These are phyloP conservation scores for Hemistola chrysoprasaria DNA, from an alignment of 2,888 invertebrate genomes.

Conservation along the genomic window DNA sequence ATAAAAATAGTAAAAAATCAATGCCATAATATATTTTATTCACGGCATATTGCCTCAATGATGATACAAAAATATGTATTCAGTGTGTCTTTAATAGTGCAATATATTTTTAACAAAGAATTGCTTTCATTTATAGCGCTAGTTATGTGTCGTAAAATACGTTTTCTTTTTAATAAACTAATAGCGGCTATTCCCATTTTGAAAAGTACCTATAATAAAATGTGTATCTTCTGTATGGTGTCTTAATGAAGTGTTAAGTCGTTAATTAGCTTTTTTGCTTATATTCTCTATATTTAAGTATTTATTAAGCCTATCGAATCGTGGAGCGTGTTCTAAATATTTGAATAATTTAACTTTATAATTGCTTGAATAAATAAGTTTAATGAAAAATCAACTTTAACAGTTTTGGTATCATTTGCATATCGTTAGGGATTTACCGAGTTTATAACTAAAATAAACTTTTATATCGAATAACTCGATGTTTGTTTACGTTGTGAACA, in stretches of 20 bases:
- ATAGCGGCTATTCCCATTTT: slow-evolving; percentile 28
- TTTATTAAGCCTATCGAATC: slow-evolving; percentile 27
- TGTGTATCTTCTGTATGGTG: slow-evolving; percentile 29
- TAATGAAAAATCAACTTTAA: slow-evolving; percentile 14
- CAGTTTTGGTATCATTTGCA: slow-evolving; percentile 2
- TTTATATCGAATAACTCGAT: too few relatives aligned
- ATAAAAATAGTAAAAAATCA: too few relatives aligned
- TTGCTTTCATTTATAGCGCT: slow-evolving; percentile 26
- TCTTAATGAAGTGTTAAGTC: slow-evolving; percentile 32
- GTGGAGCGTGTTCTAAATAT: slow-evolving; percentile 20
- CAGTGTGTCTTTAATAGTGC: slow-evolving; percentile 9
- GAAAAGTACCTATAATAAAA: slow-evolving; percentile 27
- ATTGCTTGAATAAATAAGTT: slow-evolving; percentile 21
- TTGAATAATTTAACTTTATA: slow-evolving; percentile 18
- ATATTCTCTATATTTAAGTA: slow-evolving; percentile 23
- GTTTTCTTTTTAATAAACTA: slow-evolving; percentile 32
- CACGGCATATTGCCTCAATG: not conserved
- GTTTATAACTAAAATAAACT: not conserved
- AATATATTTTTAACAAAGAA: slow-evolving; percentile 16
- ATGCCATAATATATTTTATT: not conserved
- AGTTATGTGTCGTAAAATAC: slow-evolving; percentile 31
- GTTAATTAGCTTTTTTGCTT: slow-evolving; percentile 32
- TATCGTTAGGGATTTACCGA: slow-evolving; percentile 4
- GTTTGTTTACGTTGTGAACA: too few relatives aligned
- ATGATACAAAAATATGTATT: not conserved